These are phyloP conservation scores for Tinea semifulvella DNA, from an alignment of 2,888 invertebrate genomes.

Conservation along the genomic window DNA sequence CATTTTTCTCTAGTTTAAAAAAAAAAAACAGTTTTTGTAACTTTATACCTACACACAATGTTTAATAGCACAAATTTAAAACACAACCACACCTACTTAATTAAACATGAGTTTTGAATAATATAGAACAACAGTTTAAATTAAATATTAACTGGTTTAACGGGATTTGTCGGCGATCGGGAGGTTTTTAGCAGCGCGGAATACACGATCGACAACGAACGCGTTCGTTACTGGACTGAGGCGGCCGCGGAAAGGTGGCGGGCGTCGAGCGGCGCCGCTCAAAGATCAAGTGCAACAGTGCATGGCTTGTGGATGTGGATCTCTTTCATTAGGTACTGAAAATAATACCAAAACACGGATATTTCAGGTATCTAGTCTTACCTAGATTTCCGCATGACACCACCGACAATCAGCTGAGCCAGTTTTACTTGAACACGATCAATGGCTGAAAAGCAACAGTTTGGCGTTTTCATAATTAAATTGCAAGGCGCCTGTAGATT, in stretches of 20 bases:
- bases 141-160: not conserved
- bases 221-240: not conserved
- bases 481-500: too few relatives aligned
- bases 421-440: too few relatives aligned
- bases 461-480: too few relatives aligned
- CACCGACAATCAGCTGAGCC: too few relatives aligned
- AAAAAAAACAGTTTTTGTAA: not conserved
- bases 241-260: not conserved
- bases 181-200: not conserved
- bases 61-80: not conserved
- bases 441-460: too few relatives aligned
- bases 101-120: not conserved
- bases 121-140: too few relatives aligned
- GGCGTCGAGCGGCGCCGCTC: not conserved
- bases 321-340: too few relatives aligned
- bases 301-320: too few relatives aligned
- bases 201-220: not conserved
- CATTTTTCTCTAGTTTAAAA: not conserved
- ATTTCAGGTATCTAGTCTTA: too few relatives aligned
- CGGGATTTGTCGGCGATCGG: not conserved
- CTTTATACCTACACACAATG: not conserved
- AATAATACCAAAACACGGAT: too few relatives aligned
- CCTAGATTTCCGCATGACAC: too few relatives aligned
- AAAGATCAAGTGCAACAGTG: slow-evolving; percentile 7
- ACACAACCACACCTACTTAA: not conserved